These are phyloP conservation scores for Capra hircus DNA, from an alignment of 2,113 vertebrate genomes.

Conservation along the genomic window DNA sequence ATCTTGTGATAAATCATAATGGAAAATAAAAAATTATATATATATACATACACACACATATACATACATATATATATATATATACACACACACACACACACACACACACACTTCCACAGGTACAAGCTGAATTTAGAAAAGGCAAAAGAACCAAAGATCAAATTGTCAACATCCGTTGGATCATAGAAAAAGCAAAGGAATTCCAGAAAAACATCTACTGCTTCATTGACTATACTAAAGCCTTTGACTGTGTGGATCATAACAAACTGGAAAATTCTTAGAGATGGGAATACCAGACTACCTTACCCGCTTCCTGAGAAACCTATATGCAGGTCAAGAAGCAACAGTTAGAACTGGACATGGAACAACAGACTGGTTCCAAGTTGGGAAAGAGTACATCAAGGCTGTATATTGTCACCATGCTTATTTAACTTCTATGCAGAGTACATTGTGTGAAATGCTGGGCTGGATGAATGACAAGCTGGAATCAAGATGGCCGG, in stretches of 20 bases:
- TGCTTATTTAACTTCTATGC: background rate
- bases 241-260: background rate
- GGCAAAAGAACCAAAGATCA: background rate
- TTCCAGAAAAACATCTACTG: background rate
- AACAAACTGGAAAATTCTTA: background rate
- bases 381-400: background rate
- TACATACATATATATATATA: rapidly evolving
- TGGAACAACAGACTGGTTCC: background rate
- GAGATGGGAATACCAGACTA: background rate
- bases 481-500: rapidly evolving
- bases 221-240: background rate
- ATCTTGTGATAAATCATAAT: background rate
- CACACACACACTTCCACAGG: rapidly evolving
- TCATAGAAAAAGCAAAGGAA: background rate
- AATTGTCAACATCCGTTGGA: background rate
- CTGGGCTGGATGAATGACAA: background rate
- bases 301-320: background rate
- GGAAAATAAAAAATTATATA: background rate
- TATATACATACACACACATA: rapidly evolving
- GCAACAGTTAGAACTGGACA: background rate
- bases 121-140: background rate
- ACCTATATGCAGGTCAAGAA: background rate
- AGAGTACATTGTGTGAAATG: background rate
- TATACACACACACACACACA: background rate
- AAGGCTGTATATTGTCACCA: background rate